These are phyloP conservation scores for Uloborus diversus DNA, from an alignment of 1,140 invertebrate genomes.

Conservation along the genomic window DNA sequence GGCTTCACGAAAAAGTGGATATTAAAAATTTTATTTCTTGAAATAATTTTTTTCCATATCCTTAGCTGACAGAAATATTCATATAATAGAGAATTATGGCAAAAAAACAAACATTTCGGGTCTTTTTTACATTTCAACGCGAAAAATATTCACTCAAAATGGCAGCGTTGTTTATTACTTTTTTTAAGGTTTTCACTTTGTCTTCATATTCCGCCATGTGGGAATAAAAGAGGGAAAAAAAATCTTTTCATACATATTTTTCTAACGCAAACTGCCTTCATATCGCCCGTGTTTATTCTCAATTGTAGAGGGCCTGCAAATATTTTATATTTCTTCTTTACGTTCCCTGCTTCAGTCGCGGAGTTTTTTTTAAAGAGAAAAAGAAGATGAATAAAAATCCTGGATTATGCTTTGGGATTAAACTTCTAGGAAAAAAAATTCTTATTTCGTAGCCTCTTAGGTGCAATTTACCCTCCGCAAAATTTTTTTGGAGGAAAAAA, in stretches of 20 bases:
- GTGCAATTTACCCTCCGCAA: background rate
- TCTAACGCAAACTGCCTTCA: background rate
- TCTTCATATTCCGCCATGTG: background rate
- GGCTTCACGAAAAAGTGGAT: too few relatives aligned
- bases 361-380: too few relatives aligned
- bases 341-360: background rate
- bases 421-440: background rate
- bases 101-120: background rate
- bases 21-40: too few relatives aligned
- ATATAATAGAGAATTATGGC: background rate
- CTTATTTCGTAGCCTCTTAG: constrained; percentile 18
- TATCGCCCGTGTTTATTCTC: constrained; percentile 6
- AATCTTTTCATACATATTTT: background rate
- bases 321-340: constrained; percentile 3
- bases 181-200: background rate
- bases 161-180: background rate
- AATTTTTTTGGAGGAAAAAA: too few relatives aligned
- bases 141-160: background rate
- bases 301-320: background rate
- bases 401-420: constrained; percentile 14
- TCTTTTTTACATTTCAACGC: background rate
- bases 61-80: too few relatives aligned
- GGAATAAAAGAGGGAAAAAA: background rate
- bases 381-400: background rate
- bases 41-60: too few relatives aligned